Conservation (phyloP, 2,113 vertebrate genomes). For the Silurus glanis region DNA sequence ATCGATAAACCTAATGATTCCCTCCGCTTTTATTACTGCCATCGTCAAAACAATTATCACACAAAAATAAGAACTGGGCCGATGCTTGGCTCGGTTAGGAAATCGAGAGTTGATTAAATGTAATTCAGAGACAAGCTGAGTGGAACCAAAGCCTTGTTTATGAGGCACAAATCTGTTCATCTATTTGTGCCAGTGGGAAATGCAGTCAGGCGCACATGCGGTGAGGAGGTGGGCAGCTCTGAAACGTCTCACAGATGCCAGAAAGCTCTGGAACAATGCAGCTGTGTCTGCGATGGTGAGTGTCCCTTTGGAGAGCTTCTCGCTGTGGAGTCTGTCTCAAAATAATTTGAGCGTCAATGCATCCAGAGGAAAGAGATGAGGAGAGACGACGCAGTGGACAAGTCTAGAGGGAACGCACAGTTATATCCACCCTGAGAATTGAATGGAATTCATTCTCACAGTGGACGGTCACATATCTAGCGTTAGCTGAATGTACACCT, state of each 20-base stretch:
- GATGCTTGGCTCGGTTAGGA: constrained; percentile 26
- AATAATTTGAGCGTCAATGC: constrained; percentile 44
- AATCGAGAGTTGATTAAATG: constrained; percentile 48
- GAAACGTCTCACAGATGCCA: constrained; percentile 42
- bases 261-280: constrained; percentile 37
- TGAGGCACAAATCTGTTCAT: constrained; percentile 52
- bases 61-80: constrained; percentile 26
- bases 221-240: constrained; percentile 23
- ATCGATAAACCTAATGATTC: constrained; percentile 29
- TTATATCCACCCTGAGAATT: not conserved
- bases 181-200: constrained; percentile 52
- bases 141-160: constrained; percentile 45
- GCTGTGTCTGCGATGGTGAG: constrained; percentile 40
- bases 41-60: constrained; percentile 35
- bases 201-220: constrained; percentile 15
- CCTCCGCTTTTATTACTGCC: constrained; percentile 29
- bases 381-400: constrained; percentile 2
- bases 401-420: not conserved
- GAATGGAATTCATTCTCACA: not conserved
- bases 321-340: constrained; percentile 36
- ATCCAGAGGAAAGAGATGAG: constrained; percentile 19
- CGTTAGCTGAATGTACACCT: not conserved
- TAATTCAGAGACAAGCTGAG: constrained; percentile 44
- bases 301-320: constrained; percentile 44
- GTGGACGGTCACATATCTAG: not conserved